Base-by-base conservation (phyloP, 2,888 invertebrate genomes). In the Mesochorus sp. region DNA sequence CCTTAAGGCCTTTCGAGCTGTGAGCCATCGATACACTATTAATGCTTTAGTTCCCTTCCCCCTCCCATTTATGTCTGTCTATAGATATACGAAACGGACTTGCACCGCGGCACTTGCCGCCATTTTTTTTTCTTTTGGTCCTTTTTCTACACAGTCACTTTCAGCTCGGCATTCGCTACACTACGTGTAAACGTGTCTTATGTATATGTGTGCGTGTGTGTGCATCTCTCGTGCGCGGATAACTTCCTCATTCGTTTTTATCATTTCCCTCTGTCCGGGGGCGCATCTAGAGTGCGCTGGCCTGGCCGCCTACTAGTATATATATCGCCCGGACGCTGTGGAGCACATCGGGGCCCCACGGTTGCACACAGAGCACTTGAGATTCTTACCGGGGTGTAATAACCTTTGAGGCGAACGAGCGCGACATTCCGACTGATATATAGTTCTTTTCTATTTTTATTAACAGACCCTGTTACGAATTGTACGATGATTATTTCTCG, bases 221-320 rank as follows among this genome's bases (percentile, higher is more conserved):
- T 59, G 55, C 47, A 51, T 37, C 49, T 37, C 57, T 28, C 31
- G 49, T 31, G 44, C 53, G 26, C 76, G 55, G 37, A 72, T 74
- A 74, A 78, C 78, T 78, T 78, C 78, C 73, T 78, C 68, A 55
- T 74, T 74, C 70, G 62, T 78, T 77, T 72, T 68, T 68, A 64
- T 78, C 53, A 49, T 61, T 72, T 62, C 12, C 39, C 42, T 39
- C 44, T 57, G 61, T 51, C 47, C 47, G 21, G 47, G 24, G 28
- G 3, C 26, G 47, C 14, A 31, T 21, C 44, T 42, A 67, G 55
- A 61, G 72, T 64, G 28, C 70, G 57, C 57, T 12, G 21, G 26
- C 67, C 62, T 64, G 68, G 37, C 31, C 42, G 62, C 26, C 49
- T 59, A 49, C 37, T 26, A 8, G 74, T 59, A 47, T 17, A n/a